phyloP scores from a whole-genome alignment of 23 tunicate genomes.

The Ascidia mentula region DNA sequence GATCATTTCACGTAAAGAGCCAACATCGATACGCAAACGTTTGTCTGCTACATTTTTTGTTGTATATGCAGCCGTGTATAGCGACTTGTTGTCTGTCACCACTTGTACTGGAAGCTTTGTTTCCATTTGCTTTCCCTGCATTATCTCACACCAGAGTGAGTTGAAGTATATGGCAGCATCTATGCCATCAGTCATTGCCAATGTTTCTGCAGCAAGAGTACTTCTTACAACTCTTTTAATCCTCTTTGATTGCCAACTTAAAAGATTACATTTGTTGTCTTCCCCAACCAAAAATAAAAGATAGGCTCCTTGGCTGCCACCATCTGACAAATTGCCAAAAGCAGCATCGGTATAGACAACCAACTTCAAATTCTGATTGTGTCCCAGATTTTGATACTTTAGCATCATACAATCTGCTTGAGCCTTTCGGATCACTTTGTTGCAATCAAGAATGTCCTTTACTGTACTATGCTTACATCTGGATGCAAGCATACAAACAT shows the following conservation, averaged over 20 bases:
- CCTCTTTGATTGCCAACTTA: conserved; percentile 17
- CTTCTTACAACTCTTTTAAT: conserved; percentile 23
- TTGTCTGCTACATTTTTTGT: too few relatives aligned
- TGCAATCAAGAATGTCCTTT: background rate
- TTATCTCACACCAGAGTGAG: too few relatives aligned
- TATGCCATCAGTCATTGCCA: conserved; percentile 23
- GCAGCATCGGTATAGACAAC: conserved; percentile 13
- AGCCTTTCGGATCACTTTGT: conserved; percentile 15
- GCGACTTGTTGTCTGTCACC: too few relatives aligned
- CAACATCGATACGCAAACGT: too few relatives aligned
- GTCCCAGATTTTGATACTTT: background rate
- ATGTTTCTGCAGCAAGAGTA: conserved; percentile 16
- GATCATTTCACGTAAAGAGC: too few relatives aligned
- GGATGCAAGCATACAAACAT: conserved; percentile 15
- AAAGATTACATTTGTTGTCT: background rate
- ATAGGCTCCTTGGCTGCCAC: conserved; percentile 14
- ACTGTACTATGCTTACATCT: conserved; percentile 4
- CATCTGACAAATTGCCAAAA: conserved; percentile 12
- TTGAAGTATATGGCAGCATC: too few relatives aligned
- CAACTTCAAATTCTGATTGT: conserved; percentile 1
- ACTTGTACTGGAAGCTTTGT: too few relatives aligned
- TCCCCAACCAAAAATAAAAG: background rate
- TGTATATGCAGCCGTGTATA: too few relatives aligned
- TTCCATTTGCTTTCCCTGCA: too few relatives aligned
- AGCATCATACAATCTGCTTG: background rate